Conservation (phyloP, 2,888 invertebrate genomes). For the Phania funesta region DNA sequence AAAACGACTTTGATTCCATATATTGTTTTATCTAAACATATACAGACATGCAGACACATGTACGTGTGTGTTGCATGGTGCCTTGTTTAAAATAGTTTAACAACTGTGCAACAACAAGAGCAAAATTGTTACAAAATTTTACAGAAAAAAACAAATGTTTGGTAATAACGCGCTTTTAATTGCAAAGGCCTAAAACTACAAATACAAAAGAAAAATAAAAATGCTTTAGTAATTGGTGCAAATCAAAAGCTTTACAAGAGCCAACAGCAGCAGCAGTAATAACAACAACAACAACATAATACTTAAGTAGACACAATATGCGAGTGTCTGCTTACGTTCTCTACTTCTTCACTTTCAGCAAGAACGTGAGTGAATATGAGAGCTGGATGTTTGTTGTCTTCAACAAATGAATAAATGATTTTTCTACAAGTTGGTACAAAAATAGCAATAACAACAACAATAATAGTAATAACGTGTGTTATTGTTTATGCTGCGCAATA, state of each 20-base stretch:
- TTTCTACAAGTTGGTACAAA: constrained; percentile 6
- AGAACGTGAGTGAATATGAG: constrained; percentile 17
- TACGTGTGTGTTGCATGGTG: constrained; percentile 14
- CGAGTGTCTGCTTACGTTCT: constrained; percentile 14
- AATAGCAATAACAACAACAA: neutral
- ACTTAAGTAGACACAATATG: neutral
- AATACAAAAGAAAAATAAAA: constrained; percentile 52
- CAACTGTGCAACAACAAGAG: constrained; percentile 56
- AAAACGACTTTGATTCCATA: constrained; percentile 55
- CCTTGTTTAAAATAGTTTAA: constrained; percentile 18
- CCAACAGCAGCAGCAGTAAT: neutral
- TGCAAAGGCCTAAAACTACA: constrained; percentile 69
- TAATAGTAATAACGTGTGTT: neutral
- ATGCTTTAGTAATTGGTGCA: constrained; percentile 74
- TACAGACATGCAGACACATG: too few relatives aligned
- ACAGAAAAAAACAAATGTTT: constrained; percentile 47
- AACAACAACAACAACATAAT: too few relatives aligned
- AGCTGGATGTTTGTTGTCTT: constrained; percentile 11
- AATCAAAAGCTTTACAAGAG: constrained; percentile 66
- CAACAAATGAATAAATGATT: constrained; percentile 7
- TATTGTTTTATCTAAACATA: too few relatives aligned
- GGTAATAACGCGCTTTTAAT: constrained; percentile 67
- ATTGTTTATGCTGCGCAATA: constrained; percentile 6
- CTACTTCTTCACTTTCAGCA: constrained; percentile 31
- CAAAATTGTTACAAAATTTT: constrained; percentile 56